Percentiles rank a stretch among this genome's conserved stretches.
These are phyloP conservation scores for Blastobasis adustella DNA, from an alignment of 2,888 invertebrate species.

Conservation along the genomic window DNA sequence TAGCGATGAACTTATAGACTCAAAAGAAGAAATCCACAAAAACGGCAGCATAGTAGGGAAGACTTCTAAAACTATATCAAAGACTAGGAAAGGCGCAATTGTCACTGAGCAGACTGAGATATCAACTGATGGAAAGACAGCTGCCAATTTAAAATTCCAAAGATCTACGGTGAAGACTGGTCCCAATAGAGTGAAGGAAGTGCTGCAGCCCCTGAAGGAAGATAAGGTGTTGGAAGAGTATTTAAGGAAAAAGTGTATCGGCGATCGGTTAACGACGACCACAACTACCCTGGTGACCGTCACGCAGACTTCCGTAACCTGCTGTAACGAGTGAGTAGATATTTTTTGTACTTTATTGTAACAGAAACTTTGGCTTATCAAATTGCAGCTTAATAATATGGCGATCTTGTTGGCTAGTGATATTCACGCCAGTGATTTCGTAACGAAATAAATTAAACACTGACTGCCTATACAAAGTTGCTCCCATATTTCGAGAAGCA, in stretches of 20 bases:
- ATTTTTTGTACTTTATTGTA: not conserved
- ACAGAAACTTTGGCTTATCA: too few species aligned
- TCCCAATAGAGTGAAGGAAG: conserved; percentile 55
- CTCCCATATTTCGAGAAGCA: too few species aligned
- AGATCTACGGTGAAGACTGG: conserved; percentile 55
- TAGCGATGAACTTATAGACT: conserved; percentile 44
- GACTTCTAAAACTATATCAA: conserved; percentile 53
- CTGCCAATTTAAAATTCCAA: conserved; percentile 59
- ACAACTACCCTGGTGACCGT: conserved; percentile 65
- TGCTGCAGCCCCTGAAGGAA: conserved; percentile 52
- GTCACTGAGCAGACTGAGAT: conserved; percentile 66
- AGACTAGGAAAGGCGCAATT: conserved; percentile 55
- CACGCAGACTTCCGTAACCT: conserved; percentile 59
- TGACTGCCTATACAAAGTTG: too few species aligned
- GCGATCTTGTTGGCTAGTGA: too few species aligned
- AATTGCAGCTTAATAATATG: too few species aligned
- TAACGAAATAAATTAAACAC: too few species aligned
- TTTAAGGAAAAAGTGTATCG: conserved; percentile 53
- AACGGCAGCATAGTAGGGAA: conserved; percentile 61
- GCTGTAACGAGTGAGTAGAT: conserved; percentile 69
- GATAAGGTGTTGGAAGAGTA: conserved; percentile 51
- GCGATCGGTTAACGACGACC: conserved; percentile 56
- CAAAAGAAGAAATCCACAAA: conserved; percentile 50
- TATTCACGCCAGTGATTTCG: too few species aligned
- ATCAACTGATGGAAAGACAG: conserved; percentile 54